These are phyloP conservation scores for Leucoma salicis DNA, from an alignment of 2,888 invertebrate species.

Conservation along the genomic window DNA sequence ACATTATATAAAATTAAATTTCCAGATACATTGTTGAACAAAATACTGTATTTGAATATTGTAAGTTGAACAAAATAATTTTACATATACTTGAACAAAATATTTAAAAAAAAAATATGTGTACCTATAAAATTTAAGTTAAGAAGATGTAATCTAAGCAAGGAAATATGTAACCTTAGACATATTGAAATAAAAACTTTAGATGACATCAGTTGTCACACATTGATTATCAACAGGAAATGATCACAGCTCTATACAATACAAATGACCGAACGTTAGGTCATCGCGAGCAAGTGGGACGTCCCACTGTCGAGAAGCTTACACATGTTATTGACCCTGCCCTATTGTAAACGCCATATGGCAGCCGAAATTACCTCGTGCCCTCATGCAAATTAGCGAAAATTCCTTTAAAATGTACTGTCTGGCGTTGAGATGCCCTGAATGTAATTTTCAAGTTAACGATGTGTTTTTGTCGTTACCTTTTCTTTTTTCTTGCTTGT, in stretches of 20 bases:
- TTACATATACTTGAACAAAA: too few species aligned
- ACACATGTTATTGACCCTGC: constrained; percentile 77
- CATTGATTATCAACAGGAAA: constrained; percentile 4
- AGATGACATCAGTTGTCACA: constrained; percentile 5
- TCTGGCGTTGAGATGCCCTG: constrained; percentile 32
- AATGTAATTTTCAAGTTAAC: constrained; percentile 37
- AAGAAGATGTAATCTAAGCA: background rate
- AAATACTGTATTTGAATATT: too few species aligned
- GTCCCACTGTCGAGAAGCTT: constrained; percentile 68
- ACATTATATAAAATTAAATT: too few species aligned
- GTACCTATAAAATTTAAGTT: too few species aligned
- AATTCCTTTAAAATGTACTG: constrained; percentile 33
- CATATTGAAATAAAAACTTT: background rate
- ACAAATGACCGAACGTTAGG: constrained; percentile 45
- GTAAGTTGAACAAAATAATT: too few species aligned
- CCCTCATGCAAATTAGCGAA: constrained; percentile 54
- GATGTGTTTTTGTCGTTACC: constrained; percentile 23
- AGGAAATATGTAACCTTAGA: background rate
- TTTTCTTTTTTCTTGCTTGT: constrained; percentile 24
- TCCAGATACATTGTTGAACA: too few species aligned
- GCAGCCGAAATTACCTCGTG: constrained; percentile 59
- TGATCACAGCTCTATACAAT: constrained; percentile 51
- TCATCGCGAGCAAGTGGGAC: constrained; percentile 68
- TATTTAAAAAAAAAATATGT: too few species aligned
- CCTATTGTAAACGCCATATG: constrained; percentile 77